Evolutionary conservation across 2,888 invertebrate species (phyloP), one percentile per base, ranked within the genome.

Genomic region (Morpho helenor): DNA sequence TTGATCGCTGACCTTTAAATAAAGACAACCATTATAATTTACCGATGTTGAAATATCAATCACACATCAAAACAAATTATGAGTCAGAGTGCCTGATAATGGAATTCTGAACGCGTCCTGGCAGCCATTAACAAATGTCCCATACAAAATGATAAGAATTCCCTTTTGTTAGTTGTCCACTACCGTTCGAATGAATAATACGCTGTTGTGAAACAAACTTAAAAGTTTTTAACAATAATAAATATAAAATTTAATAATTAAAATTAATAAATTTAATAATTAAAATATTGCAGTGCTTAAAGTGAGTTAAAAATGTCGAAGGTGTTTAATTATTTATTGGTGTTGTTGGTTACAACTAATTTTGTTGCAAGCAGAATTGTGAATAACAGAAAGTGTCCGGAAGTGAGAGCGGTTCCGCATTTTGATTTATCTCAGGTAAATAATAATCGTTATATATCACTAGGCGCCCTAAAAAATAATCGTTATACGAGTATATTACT

Each of bases 331-430:
- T 59, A 47, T 47, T 60, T 67, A 49, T 57, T 79, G 44, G 62
- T 80, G 59, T 51, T 81, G 56, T 65, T 76, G 55, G 52, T 77
- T 45, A 42, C 77, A 7, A 57, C 75, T 2, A 63, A 67, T 67
- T 60, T 66, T 44, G 70, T 70, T 55, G 68, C 70, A 39, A 76
- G 75, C 43, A 85, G 75, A 68, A 86, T 88, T 67, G 82, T 92
- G 45, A 93, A 94, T 70, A 94, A 94, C 77, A 92, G 94, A 71
- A 94, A 94, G 77, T 95, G 95, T 72, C 95, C 95, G 0, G 92
- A 93, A 91, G 96, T 96, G 63, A 94, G 94, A 79, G 95, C 95
- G 10, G 94, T 94, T 53, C 92, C 94, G 47, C 95, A 96, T 86
- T 96, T 96, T 75, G 94, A 96, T 87, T 87, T 96, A 68, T 91